Evolutionary conservation across 2,888 invertebrate genomes (phyloP).

Genomic region (Hypsopygia costalis): DNA sequence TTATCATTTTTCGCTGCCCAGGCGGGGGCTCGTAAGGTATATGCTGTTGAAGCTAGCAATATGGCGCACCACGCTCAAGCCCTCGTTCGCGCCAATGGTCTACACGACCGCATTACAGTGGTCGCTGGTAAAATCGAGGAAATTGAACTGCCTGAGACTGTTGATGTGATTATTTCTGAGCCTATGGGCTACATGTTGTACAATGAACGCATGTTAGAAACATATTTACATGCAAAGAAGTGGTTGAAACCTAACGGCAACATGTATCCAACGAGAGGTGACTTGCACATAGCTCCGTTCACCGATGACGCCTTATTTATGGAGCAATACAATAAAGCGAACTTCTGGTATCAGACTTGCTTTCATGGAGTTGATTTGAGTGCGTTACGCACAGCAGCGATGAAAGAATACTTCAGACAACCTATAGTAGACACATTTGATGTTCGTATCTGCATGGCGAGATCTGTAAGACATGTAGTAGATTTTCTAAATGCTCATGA

Average conservation of each 20-base stretch:
- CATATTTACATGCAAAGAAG: conserved; percentile 98
- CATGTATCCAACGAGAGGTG: conserved; percentile 98
- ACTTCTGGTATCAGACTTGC: conserved; percentile 99
- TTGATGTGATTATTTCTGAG: conserved; percentile 98
- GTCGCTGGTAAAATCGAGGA: conserved; percentile 99
- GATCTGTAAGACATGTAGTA: conserved; percentile 94
- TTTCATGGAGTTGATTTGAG: conserved; percentile 99
- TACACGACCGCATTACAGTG: conserved; percentile 93
- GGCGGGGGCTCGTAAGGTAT: conserved; percentile 97
- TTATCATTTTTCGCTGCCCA: conserved; percentile 99
- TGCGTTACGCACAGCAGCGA: conserved; percentile 94
- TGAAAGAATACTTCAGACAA: conserved; percentile 98
- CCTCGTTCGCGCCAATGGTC: conserved; percentile 93
- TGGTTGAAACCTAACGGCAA: conserved; percentile 96
- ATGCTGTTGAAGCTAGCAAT: conserved; percentile 99
- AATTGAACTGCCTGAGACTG: conserved; percentile 95
- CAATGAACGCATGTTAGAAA: conserved; percentile 99
- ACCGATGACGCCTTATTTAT: conserved; percentile 98
- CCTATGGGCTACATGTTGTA: conserved; percentile 99
- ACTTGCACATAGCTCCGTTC: conserved; percentile 98
- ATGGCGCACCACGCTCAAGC: conserved; percentile 98
- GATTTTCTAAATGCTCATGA: conserved; percentile 96
- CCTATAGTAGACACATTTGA: conserved; percentile 99
- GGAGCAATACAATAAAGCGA: conserved; percentile 99
- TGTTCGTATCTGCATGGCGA: conserved; percentile 97